These are phyloP conservation scores for Drosophila barbarae DNA, from an alignment of 2,888 invertebrate species.

Conservation along the genomic window DNA sequence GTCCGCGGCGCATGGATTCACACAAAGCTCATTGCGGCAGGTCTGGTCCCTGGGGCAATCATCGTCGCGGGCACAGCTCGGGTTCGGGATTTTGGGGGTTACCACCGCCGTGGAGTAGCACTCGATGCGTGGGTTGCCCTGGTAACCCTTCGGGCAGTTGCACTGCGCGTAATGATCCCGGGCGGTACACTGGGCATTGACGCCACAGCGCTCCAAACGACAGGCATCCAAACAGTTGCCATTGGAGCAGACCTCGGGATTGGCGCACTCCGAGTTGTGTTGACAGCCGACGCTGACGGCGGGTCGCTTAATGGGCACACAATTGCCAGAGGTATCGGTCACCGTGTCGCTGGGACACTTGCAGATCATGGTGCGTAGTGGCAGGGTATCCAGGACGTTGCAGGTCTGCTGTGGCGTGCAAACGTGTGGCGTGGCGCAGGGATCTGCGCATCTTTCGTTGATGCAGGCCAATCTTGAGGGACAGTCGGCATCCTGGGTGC, in stretches of 20 bases:
- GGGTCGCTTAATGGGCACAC: slow-evolving; percentile 82
- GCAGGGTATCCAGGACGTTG: slow-evolving; percentile 87
- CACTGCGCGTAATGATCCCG: slow-evolving; percentile 88
- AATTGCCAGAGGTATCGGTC: slow-evolving; percentile 86
- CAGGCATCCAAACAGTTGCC: slow-evolving; percentile 91
- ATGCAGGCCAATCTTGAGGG: slow-evolving; percentile 88
- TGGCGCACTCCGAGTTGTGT: slow-evolving; percentile 87
- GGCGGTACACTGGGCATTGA: slow-evolving; percentile 90
- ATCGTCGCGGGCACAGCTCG: slow-evolving; percentile 88
- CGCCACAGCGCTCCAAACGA: slow-evolving; percentile 87
- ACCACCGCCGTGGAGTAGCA: slow-evolving; percentile 81
- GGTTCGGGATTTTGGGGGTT: slow-evolving; percentile 70
- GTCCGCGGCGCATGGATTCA: slow-evolving; percentile 87
- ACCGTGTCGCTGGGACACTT: slow-evolving; percentile 91
- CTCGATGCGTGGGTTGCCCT: slow-evolving; percentile 89
- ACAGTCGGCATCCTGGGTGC: slow-evolving; percentile 88
- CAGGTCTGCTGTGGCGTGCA: slow-evolving; percentile 90
- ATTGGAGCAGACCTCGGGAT: slow-evolving; percentile 86
- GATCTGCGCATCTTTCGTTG: slow-evolving; percentile 87
- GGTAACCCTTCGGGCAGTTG: slow-evolving; percentile 88
- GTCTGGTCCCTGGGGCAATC: slow-evolving; percentile 88
- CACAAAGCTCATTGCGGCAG: slow-evolving; percentile 88
- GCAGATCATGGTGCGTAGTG: slow-evolving; percentile 91
- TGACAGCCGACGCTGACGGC: slow-evolving; percentile 83
- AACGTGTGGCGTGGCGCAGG: slow-evolving; percentile 86